Evolutionary conservation across 1,140 invertebrate species (phyloP), one percentile per base, ranked within the genome.

Genomic region (Pygmarrhopalites habei): DNA sequence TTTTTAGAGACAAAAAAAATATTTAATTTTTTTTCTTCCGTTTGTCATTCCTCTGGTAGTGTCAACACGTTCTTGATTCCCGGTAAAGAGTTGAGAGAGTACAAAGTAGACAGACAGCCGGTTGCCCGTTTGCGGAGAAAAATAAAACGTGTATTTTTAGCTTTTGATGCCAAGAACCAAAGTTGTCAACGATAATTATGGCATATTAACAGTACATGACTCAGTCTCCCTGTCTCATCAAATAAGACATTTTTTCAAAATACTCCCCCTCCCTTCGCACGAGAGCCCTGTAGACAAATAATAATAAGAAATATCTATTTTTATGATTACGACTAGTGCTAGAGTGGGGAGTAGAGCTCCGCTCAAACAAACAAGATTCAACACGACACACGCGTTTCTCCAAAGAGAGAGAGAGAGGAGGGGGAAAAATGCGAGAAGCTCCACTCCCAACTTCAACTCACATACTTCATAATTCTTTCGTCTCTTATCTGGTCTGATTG

Each of bases 131-230:
- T 49, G 46, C 5, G 7, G 19, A 15, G 46, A 19, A 23, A 23
- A 49, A 23, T 21, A n/a, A n/a, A n/a, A n/a, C n/a, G n/a, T n/a
- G n/a, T 21, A 49, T 49, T 12, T 12, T 15, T 49, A 49, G 12
- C 23, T 49, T 49, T 49, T 15, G 46, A 49, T 19, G 7, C 23
- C 12, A 49, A 15, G 46, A 49, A 49, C 14, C 12, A 7, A 21
- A 19, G 23, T 21, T 49, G 46, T 49, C 46, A 49, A 14, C 46
- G 46, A 49, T 49, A 49, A 49, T 49, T 49, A 49, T 21, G 46
- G 46, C 10, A 49, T 21, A 49, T 49, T 60, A 60, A 60, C 26
- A 51, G 49, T 25, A 32, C 46, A 49, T 53, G 21, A 58, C 41
- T 49, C 46, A 49, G 14, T 7, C 46, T 14, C 46, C 21, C 46